These are phyloP conservation scores for Chymomyza amoena DNA, from an alignment of 2,888 invertebrate genomes.

Conservation along the genomic window DNA sequence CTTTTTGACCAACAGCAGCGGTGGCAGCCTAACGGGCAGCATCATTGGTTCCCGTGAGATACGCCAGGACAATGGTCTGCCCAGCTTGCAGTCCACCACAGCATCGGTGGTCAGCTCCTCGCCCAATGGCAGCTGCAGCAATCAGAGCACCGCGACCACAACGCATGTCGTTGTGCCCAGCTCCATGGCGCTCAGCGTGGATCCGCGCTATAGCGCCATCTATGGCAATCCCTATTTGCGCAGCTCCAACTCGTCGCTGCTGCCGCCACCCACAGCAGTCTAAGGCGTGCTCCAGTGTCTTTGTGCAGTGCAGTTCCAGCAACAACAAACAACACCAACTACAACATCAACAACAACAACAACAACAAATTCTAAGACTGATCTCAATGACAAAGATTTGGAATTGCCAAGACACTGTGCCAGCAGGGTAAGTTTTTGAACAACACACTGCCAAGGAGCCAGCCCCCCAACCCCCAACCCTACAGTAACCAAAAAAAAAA, in stretches of 20 bases:
- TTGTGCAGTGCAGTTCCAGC: not conserved
- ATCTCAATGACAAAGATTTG: constrained; percentile 50
- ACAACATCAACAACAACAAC: constrained; percentile 5
- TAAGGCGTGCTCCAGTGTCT: constrained; percentile 42
- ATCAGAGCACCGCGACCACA: constrained; percentile 76
- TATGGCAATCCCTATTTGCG: constrained; percentile 93
- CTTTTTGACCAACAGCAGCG: constrained; percentile 72
- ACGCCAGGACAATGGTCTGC: constrained; percentile 78
- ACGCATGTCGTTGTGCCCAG: constrained; percentile 73
- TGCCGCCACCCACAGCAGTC: constrained; percentile 82
- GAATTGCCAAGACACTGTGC: not conserved
- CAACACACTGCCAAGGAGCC: not conserved
- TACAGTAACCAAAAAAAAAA: constrained; percentile 55
- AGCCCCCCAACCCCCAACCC: not conserved
- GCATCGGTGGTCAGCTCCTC: constrained; percentile 78
- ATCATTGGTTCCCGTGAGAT: constrained; percentile 77
- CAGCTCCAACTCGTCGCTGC: constrained; percentile 81
- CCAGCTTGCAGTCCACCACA: constrained; percentile 77
- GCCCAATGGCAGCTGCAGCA: constrained; percentile 78
- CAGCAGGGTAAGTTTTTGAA: too few relatives aligned
- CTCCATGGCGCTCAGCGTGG: constrained; percentile 80
- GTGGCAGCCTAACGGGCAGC: constrained; percentile 77
- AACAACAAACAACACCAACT: constrained; percentile 6
- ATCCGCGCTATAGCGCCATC: constrained; percentile 92
- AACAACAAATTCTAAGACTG: constrained; percentile 49